phyloP scores from a whole-genome alignment of 2,888 invertebrate genomes.

The Drosophila mulleri region DNA sequence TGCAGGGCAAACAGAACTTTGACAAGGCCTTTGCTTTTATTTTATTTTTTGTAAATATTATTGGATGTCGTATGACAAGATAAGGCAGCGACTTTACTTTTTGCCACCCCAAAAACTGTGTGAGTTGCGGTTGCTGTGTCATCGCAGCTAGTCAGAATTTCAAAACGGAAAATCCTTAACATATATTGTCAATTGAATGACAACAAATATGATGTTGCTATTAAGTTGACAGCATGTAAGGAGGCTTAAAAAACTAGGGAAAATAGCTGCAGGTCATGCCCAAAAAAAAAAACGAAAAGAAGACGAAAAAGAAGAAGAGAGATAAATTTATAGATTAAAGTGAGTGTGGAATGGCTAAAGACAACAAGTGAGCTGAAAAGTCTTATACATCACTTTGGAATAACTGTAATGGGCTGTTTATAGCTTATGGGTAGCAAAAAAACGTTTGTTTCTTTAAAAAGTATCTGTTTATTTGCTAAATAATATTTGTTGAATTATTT shows the following conservation, averaged over 20 bases:
- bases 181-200: conserved; percentile 8
- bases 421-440: too few relatives aligned
- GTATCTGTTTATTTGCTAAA: too few relatives aligned
- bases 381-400: too few relatives aligned
- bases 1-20: conserved; percentile 46
- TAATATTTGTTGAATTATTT: too few relatives aligned
- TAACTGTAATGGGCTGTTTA: too few relatives aligned
- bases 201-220: not conserved
- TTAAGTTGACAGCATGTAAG: conserved; percentile 6
- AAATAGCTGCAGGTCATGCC: not conserved
- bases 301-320: not conserved
- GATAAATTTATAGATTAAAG: not conserved
- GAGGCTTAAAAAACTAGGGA: not conserved
- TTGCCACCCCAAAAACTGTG: not conserved
- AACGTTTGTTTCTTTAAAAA: too few relatives aligned
- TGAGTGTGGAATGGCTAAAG: not conserved
- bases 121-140: conserved; percentile 14
- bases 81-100: conserved; percentile 27
- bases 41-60: conserved; percentile 21
- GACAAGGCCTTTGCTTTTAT: conserved; percentile 30
- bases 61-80: conserved; percentile 49
- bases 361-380: not conserved
- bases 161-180: not conserved
- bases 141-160: conserved; percentile 5
- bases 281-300: not conserved